Conservation (phyloP, 2,888 invertebrate species). For the Prosopocoilus inquinatus region DNA sequence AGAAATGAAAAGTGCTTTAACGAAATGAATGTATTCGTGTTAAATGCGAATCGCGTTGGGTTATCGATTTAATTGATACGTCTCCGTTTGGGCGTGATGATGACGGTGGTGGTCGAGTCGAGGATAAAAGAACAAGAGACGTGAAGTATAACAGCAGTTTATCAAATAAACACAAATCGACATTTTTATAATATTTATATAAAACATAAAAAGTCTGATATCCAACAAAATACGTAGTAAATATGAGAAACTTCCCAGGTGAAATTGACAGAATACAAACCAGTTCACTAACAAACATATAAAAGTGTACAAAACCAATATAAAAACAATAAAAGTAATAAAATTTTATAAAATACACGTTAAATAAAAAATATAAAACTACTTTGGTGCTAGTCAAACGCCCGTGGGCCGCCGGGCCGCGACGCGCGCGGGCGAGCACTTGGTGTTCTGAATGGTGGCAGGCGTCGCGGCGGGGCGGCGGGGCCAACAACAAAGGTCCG, state of each 20-base stretch:
- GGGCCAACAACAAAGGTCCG: constrained; percentile 49
- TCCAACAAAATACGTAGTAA: constrained; percentile 50
- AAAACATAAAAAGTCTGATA: constrained; percentile 54
- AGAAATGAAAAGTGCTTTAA: no score
- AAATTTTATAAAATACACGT: constrained; percentile 31
- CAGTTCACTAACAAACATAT: constrained; percentile 52
- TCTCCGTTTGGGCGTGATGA: no score
- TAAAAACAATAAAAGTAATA: constrained; percentile 47
- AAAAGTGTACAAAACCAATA: constrained; percentile 52
- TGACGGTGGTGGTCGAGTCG: not conserved
- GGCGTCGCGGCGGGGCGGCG: constrained; percentile 37
- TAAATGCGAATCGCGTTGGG: no score
- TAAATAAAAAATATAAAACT: constrained; percentile 45
- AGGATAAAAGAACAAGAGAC: constrained; percentile 20
- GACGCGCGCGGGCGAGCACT: constrained; percentile 29
- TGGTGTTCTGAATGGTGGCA: constrained; percentile 1
- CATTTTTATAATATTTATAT: constrained; percentile 52
- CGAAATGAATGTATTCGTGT: no score
- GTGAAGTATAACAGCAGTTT: constrained; percentile 50
- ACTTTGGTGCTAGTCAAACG: constrained; percentile 49
- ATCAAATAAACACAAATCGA: constrained; percentile 53
- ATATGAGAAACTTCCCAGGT: constrained; percentile 48
- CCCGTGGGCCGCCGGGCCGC: constrained; percentile 27
- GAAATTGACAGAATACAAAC: constrained; percentile 36
- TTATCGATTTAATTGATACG: no score